A percentile compares a stretch with the other conserved stretches of the same genome.
Evolutionary conservation across 1,140 invertebrate genomes (phyloP).

Genomic region (Pygmarrhopalites habei): DNA sequence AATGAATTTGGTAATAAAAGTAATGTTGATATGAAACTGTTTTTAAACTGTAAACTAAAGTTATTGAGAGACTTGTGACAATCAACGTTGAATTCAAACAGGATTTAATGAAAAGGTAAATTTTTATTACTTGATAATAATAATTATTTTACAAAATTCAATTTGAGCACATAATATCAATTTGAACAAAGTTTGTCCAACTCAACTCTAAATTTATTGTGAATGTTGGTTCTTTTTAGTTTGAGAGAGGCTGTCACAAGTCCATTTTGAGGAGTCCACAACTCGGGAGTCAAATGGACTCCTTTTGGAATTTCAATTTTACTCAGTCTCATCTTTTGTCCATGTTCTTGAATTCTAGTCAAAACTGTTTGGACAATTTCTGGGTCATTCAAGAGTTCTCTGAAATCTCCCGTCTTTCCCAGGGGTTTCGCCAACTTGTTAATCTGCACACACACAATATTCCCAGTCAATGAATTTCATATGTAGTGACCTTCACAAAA

Average conservation of each 20-base stretch:
- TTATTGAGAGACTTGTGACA: no score
- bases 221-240: constrained; percentile 35
- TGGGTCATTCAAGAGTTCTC: constrained; percentile 64
- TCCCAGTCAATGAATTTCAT: constrained; percentile 58
- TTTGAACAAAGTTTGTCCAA: no score
- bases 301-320: constrained; percentile 34
- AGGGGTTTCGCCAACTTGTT: constrained; percentile 59
- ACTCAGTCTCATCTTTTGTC: constrained; percentile 45
- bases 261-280: constrained; percentile 31
- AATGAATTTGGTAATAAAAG: no score
- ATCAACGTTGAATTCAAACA: no score
- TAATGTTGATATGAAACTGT: no score
- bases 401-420: no score
- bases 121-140: no score
- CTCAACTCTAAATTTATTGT: constrained; percentile 34
- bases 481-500: no score
- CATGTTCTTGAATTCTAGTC: constrained; percentile 65
- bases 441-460: constrained; percentile 56
- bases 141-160: no score
- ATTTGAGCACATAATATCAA: no score
- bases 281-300: constrained; percentile 24
- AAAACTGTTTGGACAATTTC: constrained; percentile 68
- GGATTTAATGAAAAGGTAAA: no score
- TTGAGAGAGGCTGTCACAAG: constrained; percentile 38
- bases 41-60: no score